Evolutionary conservation across 2,113 vertebrate species (phyloP).

Genomic region (Oostethus manadensis): DNA sequence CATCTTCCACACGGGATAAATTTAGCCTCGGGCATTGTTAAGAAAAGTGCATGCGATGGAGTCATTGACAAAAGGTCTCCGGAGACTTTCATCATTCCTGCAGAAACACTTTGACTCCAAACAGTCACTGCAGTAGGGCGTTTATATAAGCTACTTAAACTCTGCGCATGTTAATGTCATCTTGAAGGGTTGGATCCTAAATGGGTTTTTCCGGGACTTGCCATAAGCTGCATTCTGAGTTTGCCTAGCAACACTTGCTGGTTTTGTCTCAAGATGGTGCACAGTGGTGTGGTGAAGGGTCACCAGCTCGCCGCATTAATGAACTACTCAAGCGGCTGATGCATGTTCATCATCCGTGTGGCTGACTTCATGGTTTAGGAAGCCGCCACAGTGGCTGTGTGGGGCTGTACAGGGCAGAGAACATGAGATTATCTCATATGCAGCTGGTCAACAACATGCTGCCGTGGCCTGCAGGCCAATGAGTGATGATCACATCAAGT

Average conservation of each 20-base stretch:
- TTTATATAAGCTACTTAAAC: slow-evolving; percentile 76
- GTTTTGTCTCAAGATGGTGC: slow-evolving; percentile 53
- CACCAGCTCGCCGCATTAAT: slow-evolving; percentile 9
- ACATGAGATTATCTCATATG: slow-evolving; percentile 45
- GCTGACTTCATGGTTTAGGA: slow-evolving; percentile 6
- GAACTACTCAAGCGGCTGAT: slow-evolving; percentile 9
- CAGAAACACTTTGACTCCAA: slow-evolving; percentile 52
- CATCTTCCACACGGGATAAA: slow-evolving; percentile 13
- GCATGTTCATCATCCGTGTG: slow-evolving; percentile 8
- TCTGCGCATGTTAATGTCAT: slow-evolving; percentile 68
- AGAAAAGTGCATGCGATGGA: slow-evolving; percentile 11
- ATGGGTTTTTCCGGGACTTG: slow-evolving; percentile 58
- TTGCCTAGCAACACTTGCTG: slow-evolving; percentile 57
- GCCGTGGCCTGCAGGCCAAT: slow-evolving; percentile 35
- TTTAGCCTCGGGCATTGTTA: slow-evolving; percentile 23
- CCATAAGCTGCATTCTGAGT: slow-evolving; percentile 56
- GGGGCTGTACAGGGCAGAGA: slow-evolving; percentile 21
- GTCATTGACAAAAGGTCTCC: slow-evolving; percentile 30
- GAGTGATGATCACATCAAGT: slow-evolving; percentile 20
- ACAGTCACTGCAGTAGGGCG: slow-evolving; percentile 48
- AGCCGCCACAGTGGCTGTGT: background rate
- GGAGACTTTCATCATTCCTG: slow-evolving; percentile 53
- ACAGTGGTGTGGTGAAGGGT: slow-evolving; percentile 14
- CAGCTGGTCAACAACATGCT: slow-evolving; percentile 35
- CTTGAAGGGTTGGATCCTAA: slow-evolving; percentile 74